phyloP scores from a whole-genome alignment of 1,140 invertebrate genomes.

The Calosoma granatense region DNA sequence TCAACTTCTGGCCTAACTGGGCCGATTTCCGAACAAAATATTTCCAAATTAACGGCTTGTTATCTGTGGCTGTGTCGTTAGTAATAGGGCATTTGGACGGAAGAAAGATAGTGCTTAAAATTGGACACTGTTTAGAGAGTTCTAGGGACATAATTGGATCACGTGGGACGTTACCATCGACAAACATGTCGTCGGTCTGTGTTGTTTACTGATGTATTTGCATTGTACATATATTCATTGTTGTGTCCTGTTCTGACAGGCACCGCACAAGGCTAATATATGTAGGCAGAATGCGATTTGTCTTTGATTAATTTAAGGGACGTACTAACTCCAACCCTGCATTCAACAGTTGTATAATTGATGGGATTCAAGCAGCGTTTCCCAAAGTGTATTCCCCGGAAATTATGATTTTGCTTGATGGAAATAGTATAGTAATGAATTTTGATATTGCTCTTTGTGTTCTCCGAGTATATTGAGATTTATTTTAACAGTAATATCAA shows the following conservation, averaged over 20 bases:
- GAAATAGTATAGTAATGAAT: too few relatives aligned
- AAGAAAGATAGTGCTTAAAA: too few relatives aligned
- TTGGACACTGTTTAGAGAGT: background rate
- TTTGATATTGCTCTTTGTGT: too few relatives aligned
- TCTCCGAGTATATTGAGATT: too few relatives aligned
- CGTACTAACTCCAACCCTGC: background rate
- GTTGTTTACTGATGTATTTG: background rate
- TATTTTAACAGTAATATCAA: too few relatives aligned
- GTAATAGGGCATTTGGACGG: too few relatives aligned
- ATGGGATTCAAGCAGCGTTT: background rate
- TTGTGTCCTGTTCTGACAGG: background rate
- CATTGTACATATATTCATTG: conserved; percentile 1
- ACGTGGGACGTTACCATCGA: background rate
- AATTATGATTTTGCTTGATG: too few relatives aligned
- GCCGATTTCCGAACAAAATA: background rate
- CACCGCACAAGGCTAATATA: background rate
- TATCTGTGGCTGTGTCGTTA: background rate
- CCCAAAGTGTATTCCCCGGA: too few relatives aligned
- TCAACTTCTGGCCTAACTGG: background rate
- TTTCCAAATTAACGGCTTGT: background rate
- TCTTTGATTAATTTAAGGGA: background rate
- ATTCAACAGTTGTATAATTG: conserved; percentile 3
- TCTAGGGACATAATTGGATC: conserved; percentile 1
- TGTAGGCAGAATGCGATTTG: background rate
- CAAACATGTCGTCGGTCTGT: background rate